phyloP scores from a whole-genome alignment of 2,113 vertebrate species.

The Lasiurus borealis region DNA sequence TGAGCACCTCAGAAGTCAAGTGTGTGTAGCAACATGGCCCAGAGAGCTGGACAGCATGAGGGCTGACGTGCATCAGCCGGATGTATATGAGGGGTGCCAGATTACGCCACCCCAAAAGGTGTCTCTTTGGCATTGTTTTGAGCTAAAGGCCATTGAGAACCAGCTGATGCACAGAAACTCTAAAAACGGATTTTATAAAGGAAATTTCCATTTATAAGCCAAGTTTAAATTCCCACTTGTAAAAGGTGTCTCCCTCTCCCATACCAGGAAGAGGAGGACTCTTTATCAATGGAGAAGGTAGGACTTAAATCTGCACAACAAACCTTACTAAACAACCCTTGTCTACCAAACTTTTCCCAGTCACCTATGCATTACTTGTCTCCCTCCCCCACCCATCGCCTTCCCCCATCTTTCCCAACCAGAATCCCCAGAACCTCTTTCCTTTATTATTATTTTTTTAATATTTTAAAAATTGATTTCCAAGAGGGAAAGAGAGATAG shows the following conservation, averaged over 20 bases:
- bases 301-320: not conserved
- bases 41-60: not conserved
- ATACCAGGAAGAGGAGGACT: not conserved
- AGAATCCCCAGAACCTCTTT: not conserved
- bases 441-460: not conserved
- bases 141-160: not conserved
- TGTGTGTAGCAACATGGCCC: not conserved
- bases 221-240: not conserved
- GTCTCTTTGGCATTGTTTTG: not conserved
- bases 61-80: not conserved
- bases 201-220: not conserved
- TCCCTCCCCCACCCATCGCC: not conserved
- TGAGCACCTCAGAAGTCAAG: rapidly evolving
- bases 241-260: not conserved
- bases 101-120: not conserved
- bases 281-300: not conserved
- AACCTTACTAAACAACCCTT: not conserved
- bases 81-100: not conserved
- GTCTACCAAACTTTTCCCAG: not conserved
- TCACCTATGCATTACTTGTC: not conserved
- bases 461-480: too few species aligned
- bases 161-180: not conserved
- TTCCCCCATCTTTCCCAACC: not conserved
- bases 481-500: too few species aligned
- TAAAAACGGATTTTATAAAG: not conserved